Evolutionary conservation across 2,113 vertebrate species (phyloP), one percentile per base, ranked within the genome.

Genomic region (Calypte anna): DNA sequence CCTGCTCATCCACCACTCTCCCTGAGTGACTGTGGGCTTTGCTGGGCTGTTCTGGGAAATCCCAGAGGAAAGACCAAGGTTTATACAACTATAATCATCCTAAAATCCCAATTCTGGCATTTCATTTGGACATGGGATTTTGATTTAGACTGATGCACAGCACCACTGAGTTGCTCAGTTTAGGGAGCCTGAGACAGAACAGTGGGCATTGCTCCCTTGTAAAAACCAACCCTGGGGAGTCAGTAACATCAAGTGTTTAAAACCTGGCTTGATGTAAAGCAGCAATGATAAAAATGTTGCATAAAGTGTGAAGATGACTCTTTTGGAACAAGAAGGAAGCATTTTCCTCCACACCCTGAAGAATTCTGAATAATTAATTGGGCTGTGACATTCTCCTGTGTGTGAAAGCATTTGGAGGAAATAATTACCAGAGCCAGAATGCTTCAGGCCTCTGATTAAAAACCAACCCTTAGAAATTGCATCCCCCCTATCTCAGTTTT

Each of bases 11-110:
- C 20, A 10, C 2, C 1, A 48, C 46, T 21, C 46, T 48, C 46
- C 20, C 46, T 48, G 46, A 10, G 46, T 10, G 18, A 25, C 28
- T 10, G 0, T 5, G 21, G 30, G 74, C 4, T 0, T 14, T 30
- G 55, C 28, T 28, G 85, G 54, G 50, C 61, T 79, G 23, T 16
- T 27, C 14, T 18, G 33, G 75, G 72, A 33, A 57, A 80, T 19
- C 83, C 40, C 70, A 43, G 75, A 55, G 62, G 57, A 58, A 70
- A 85, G 31, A 9, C 5, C 3, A 20, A 54, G 63, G 19, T 81
- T 82, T 74, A 10, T 81, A 43, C 40, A 58, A 22, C 30, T 13
- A 3, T 0, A n/a, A 40, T 18, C 14, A n/a, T 23, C 59, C 55
- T 30, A 46, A 78, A 86, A 63, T 19, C 33, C 33, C 50, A 81